Evolutionary conservation across 1,140 invertebrate genomes (phyloP), one percentile per base, ranked within the genome.

Genomic region (Leucophenga varia): DNA sequence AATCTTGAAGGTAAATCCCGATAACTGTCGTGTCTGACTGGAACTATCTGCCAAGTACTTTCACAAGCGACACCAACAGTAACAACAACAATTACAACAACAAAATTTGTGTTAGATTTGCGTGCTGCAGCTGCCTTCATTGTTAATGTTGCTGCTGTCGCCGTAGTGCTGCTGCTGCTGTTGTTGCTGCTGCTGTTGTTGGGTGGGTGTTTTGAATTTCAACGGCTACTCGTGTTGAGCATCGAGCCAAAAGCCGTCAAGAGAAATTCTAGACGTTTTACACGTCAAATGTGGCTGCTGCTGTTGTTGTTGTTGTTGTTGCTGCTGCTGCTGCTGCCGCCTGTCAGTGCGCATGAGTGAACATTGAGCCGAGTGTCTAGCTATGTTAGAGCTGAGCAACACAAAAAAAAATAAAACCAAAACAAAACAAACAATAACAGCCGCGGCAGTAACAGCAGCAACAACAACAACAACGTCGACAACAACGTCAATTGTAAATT

Each of bases 321-420:
- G 19, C 13, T 37, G 48, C 37, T 48, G 52, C 21, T n/a, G n/a
- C n/a, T n/a, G n/a, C n/a, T 28, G 58, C 54, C 50, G 58, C 54
- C n/a, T 53, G 61, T 65, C 55, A 61, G 43, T 61, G 61, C 63
- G 61, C 61, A 65, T 65, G 61, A 65, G 61, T 61, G 61, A 67
- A 59, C 61, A 67, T 63, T 57, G 63, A 49, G 55, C 63, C 47
- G 48, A 44, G 46, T 44, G 55, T 39, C 46, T 42, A 40, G 47
- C 47, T 18, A 12, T 45, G 43, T 18, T 21, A 41, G 38, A 50
- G 52, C 32, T 31, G n/a, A 39, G 21, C 50, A 34, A 52, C 19
- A 13, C 14, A 41, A 22, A 41, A 41, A 37, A 38, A 21, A 50
- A 51, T 30, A 47, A 43, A 13, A 44, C 19, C 21, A 40, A 14